Evolutionary conservation across 2,113 vertebrate genomes (phyloP).

Genomic region (Eleginops maclovinus): DNA sequence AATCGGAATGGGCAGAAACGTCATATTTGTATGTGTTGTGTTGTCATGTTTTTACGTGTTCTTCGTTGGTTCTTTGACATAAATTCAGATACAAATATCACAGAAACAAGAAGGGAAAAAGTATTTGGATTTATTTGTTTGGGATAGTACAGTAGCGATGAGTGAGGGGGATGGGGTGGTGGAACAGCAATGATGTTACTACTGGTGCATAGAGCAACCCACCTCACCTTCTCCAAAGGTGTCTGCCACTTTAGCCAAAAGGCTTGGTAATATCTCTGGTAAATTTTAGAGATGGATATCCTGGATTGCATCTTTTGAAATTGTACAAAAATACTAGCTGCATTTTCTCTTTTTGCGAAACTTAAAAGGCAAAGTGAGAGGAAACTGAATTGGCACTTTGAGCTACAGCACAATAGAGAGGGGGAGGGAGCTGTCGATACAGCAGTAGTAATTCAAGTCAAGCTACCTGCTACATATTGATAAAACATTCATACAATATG

Average conservation of each 20-base stretch:
- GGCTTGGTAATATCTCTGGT: conserved; percentile 74
- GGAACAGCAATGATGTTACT: conserved; percentile 72
- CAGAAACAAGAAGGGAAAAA: conserved; percentile 68
- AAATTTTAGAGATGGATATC: conserved; percentile 63
- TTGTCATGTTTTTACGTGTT: conserved; percentile 19
- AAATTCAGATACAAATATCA: conserved; percentile 27
- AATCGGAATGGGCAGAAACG: conserved; percentile 63
- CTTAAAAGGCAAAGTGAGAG: conserved; percentile 67
- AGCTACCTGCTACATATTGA: conserved; percentile 74
- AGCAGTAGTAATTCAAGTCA: conserved; percentile 78
- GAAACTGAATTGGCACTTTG: conserved; percentile 72
- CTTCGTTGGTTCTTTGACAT: not conserved
- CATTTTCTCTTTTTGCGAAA: conserved; percentile 63
- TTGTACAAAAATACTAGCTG: conserved; percentile 76
- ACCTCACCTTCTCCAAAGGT: conserved; percentile 65
- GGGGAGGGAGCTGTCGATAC: conserved; percentile 61
- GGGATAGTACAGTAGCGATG: conserved; percentile 79
- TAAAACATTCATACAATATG: conserved; percentile 76
- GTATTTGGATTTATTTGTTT: conserved; percentile 81
- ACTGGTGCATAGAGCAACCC: conserved; percentile 69
- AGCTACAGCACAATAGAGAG: conserved; percentile 58
- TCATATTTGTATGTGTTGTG: conserved; percentile 42
- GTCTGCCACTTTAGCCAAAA: conserved; percentile 62
- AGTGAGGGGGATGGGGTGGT: conserved; percentile 51
- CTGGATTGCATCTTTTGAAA: conserved; percentile 56